Evolutionary conservation across 2,113 vertebrate species (phyloP), one percentile per base, ranked within the genome.

Genomic region (Calyptomena viridis): DNA sequence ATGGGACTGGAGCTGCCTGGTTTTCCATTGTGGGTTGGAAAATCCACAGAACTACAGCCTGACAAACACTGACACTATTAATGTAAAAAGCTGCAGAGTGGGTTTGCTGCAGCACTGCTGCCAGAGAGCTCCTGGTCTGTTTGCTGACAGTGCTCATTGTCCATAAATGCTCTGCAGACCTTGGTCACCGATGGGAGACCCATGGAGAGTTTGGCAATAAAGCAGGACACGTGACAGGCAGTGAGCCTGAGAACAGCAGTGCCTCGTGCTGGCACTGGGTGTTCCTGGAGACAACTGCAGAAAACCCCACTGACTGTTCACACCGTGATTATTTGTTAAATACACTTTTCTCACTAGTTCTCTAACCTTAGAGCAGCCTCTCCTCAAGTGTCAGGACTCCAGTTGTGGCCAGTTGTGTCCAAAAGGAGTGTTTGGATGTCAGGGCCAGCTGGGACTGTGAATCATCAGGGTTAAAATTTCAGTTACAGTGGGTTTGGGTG

Each of bases 391-490:
- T 35, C n/a, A 35, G 63, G 33, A 42, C 39, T 63, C 59, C 83
- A 60, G 71, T 39, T 79, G 78, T 58, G 75, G 17, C n/a, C 23
- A 69, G 73, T n/a, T 80, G 74, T 67, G n/a, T n/a, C n/a, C n/a
- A n/a, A 69, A 15, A 2, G 2, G 60, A 30, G 81, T 8, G 59
- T 66, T 85, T 79, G 59, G 47, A 50, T 81, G 56, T 68, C 66
- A 4, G 66, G 84, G 47, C 67, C 92, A 94, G 82, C 91, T 93
- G 95, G 74, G 89, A 55, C 80, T 40, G 53, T 79, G 88, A 55
- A 84, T 72, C 89, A 53, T 40, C 82, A 28, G 72, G 78, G 94
- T 62, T 93, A 62, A 82, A n/a, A 27, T 82, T 92, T 60, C 89
- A 77, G 58, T 89, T 78, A 59, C 90, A 50, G 53, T 8, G 66